Evolutionary conservation across 2,113 vertebrate genomes (phyloP), one percentile per base, ranked within the genome.

Genomic region (Gallinago jamesoni): DNA sequence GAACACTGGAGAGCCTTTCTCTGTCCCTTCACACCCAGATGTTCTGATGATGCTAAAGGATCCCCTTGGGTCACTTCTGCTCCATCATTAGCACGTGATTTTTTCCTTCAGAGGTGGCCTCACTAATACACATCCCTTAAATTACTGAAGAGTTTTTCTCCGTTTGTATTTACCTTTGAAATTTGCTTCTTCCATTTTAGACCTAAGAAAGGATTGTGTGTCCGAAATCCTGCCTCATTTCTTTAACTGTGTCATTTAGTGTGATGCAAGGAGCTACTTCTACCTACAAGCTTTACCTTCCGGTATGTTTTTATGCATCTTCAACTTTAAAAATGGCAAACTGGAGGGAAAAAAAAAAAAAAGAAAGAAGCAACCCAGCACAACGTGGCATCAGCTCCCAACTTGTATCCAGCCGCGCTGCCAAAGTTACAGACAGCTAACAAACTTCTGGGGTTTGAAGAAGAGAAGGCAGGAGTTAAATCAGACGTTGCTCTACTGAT

Each of bases 401-500:
- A 20, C 12, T 57, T 67, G 9, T 12, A 64, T 30, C 30, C 48
- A 39, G 31, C 27, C 45, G 8, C 6, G 15, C 25, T 2, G 0
- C 15, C 0, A 0, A 10, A 35, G 27, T 39, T 73, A 39, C 85
- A 75, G 21, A 3, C 41, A 75, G 28, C 7, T 2, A 14, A 41
- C 8, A 45, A 13, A 39, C 35, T 53, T 64, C 19, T 7, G 39
- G 15, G 14, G 3, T 39, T 60, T 92, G 59, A 33, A 6, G 24
- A 79, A 48, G 9, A 52, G 67, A 25, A 24, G 12, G 31, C 66
- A 72, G 50, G 25, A 52, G 50, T 52, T 52, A 52, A 52, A 52
- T 52, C 50, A 8, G 24, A 33, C n/a, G 10, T 57, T 84, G 45
- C 67, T 66, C 55, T 87, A 4, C 19, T 37, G 23, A 24, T 37